A percentile compares a stretch with the other conserved stretches of the same genome.
These are phyloP conservation scores for Crossaster papposus DNA, from an alignment of 53 echinoderm and acorn worm species.

Conservation along the genomic window DNA sequence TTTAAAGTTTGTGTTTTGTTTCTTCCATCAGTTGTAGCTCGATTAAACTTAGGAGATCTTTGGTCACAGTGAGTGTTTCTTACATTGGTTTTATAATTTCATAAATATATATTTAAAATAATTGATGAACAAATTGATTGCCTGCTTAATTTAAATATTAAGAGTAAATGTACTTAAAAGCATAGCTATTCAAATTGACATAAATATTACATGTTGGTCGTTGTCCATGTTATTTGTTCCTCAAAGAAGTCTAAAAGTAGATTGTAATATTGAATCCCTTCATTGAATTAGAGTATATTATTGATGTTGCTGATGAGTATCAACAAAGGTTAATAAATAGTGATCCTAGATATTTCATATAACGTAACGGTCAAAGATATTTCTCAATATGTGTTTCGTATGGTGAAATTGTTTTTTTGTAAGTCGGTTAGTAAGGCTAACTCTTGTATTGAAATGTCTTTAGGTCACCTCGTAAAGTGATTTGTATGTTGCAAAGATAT, in stretches of 20 bases:
- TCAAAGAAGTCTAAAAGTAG: background rate
- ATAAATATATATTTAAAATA: slow-evolving; percentile 8
- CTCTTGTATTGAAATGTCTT: background rate
- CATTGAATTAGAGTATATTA: background rate
- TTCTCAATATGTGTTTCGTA: background rate
- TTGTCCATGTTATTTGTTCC: background rate
- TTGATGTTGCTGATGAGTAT: background rate
- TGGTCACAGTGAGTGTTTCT: background rate
- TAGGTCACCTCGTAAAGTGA: background rate
- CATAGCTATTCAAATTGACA: slow-evolving; percentile 38
- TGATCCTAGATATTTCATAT: too few species aligned
- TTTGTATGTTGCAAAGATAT: background rate
- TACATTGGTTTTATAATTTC: background rate
- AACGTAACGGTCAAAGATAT: background rate
- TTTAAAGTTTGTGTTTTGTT: background rate
- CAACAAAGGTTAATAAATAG: background rate
- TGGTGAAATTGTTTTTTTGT: background rate
- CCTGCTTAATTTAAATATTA: slow-evolving; percentile 10
- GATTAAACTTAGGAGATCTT: background rate
- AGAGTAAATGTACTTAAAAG: slow-evolving; percentile 46
- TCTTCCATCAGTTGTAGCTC: background rate
- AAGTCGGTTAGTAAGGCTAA: background rate
- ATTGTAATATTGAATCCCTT: background rate
- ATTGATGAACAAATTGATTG: background rate
- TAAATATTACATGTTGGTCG: background rate